Base-by-base conservation (phyloP, 2,888 invertebrate species). In the Rotaria socialis region DNA sequence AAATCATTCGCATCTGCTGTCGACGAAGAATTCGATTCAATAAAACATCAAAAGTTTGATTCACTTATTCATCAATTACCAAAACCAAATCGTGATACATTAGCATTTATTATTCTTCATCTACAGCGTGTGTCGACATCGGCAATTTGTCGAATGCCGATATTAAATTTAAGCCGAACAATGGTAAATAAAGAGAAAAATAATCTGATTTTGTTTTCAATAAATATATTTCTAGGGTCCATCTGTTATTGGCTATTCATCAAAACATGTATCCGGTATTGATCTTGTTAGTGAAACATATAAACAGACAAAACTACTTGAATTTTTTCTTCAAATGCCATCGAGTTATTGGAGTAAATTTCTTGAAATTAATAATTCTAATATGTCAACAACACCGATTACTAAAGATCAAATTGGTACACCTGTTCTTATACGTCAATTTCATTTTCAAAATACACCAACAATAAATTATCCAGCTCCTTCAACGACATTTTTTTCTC, bases 51-150 rank as follows among this genome's bases (percentile, higher is more conserved):
- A 43, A 80, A 87, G 27, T 43, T 85, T 16, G 52, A 87, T 47
- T 19, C 50, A 52, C 67, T 85, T 27, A 67, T 87, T 43, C 50
- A 56, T 22, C 80, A 85, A 41, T 85, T 87, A 50, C 87, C 87
- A 24, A 86, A 85, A 35, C 84, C 84, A 19, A 87, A 87, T 85
- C 84, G 86, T 24, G 86, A 87, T 47, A 87, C 87, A 24, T 52
- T 87, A 55, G 86, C 86, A 35, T 87, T 84, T 56, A 27, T 87
- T 19, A 87, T 87, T 24, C n/a, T 87, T 24, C 87, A 87, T 85
- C 80, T 87, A 41, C 85, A 87, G 60, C 84, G 86, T 27, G 84
- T 87, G 24, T 52, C 85, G 7, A 84, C 60, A 55, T 84, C 86
- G 22, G 58, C 84, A 43, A 52, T 84, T 11, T 87, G 87, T 60